Evolutionary conservation across 2,888 invertebrate genomes (phyloP).

Genomic region (Tachystola acroxantha): DNA sequence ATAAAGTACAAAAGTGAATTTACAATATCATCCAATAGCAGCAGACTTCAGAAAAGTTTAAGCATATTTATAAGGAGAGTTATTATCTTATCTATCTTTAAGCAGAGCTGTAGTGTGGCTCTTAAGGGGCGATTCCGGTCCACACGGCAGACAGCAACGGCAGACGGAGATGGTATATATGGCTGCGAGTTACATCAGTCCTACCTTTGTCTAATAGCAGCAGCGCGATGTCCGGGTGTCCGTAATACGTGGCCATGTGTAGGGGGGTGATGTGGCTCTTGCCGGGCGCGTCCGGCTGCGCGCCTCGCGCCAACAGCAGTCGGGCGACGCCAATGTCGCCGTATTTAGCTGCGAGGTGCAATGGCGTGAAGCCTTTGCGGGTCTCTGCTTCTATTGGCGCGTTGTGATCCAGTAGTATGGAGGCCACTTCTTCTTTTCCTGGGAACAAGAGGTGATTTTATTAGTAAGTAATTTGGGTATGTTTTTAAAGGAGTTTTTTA

Average conservation of each 20-base stretch:
- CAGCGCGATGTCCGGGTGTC: conserved; percentile 93
- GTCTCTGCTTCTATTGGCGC: conserved; percentile 95
- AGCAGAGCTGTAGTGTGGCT: too few relatives aligned
- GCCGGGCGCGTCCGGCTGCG: conserved; percentile 91
- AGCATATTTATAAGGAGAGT: too few relatives aligned
- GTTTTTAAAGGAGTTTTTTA: not conserved
- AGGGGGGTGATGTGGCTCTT: conserved; percentile 97
- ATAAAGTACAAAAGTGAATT: too few relatives aligned
- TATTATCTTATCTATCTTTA: too few relatives aligned
- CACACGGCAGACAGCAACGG: too few relatives aligned
- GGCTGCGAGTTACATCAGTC: too few relatives aligned
- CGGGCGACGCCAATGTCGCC: conserved; percentile 95
- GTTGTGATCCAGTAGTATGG: conserved; percentile 92
- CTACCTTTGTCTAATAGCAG: conserved; percentile 93
- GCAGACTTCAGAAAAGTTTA: too few relatives aligned
- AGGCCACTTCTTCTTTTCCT: conserved; percentile 92
- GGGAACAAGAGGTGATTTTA: conserved; percentile 9
- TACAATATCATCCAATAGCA: too few relatives aligned
- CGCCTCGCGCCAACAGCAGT: conserved; percentile 91
- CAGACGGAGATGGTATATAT: too few relatives aligned
- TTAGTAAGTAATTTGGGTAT: not conserved
- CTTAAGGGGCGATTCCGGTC: too few relatives aligned
- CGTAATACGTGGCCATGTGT: conserved; percentile 98
- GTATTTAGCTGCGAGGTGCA: conserved; percentile 98
- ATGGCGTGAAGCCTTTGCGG: conserved; percentile 97